Evolutionary conservation across 2,113 vertebrate species (phyloP).

Genomic region (Heteronetta atricapilla): DNA sequence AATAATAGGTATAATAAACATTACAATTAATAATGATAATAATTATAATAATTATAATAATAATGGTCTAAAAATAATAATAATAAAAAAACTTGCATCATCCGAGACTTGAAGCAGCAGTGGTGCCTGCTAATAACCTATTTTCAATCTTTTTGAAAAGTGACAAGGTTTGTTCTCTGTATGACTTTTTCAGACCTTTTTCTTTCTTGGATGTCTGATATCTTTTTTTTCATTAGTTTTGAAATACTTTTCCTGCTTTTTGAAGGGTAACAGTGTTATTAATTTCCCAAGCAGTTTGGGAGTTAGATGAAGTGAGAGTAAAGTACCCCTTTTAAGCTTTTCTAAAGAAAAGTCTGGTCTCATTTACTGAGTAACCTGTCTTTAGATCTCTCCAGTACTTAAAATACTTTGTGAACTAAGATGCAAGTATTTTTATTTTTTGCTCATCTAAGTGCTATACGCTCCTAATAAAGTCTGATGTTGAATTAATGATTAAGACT

Average conservation of each 20-base stretch:
- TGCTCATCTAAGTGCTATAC: background rate
- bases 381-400: background rate
- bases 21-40: too few relatives aligned
- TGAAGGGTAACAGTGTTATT: background rate
- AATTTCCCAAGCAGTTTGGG: background rate
- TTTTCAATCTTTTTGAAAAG: background rate
- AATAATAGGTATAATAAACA: too few relatives aligned
- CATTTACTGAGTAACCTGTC: background rate
- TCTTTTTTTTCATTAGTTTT: background rate
- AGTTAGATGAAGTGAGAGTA: background rate
- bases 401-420: background rate
- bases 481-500: background rate
- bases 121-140: background rate
- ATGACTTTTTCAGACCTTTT: accelerated
- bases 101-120: background rate
- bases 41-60: too few relatives aligned
- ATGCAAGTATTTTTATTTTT: background rate
- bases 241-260: background rate
- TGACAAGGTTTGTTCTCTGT: accelerated
- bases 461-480: background rate
- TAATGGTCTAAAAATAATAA: background rate
- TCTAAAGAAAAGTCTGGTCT: background rate
- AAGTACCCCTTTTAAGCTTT: background rate
- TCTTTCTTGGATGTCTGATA: background rate
- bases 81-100: too few relatives aligned